Evolutionary conservation across 2,113 vertebrate genomes (phyloP).

Genomic region (Aptenodytes forsteri): DNA sequence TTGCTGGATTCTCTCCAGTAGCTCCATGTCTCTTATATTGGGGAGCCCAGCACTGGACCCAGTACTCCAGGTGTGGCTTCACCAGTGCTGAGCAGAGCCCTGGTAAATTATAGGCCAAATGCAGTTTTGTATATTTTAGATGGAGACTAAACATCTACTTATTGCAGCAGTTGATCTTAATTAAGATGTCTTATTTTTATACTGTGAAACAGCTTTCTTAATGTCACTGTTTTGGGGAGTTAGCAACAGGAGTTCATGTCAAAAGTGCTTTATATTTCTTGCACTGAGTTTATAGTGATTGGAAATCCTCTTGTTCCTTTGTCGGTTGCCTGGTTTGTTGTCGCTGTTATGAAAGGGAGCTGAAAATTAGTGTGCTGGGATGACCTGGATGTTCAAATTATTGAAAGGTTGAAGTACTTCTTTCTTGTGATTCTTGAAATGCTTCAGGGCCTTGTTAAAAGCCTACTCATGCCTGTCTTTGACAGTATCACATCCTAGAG

Average conservation of each 20-base stretch:
- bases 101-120: neutral
- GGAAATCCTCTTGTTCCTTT: neutral
- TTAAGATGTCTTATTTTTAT: neutral
- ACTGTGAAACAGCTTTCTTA: neutral
- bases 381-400: neutral
- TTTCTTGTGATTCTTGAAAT: neutral
- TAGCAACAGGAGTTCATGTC: neutral
- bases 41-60: neutral
- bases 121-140: neutral
- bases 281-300: rapidly evolving
- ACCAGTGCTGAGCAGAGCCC: neutral
- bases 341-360: neutral
- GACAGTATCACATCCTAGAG: neutral
- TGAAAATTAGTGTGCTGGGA: neutral
- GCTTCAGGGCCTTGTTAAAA: neutral
- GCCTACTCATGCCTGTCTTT: neutral
- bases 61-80: neutral
- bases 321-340: neutral
- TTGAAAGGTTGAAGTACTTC: neutral
- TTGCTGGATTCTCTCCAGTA: neutral
- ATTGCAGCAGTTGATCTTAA: neutral
- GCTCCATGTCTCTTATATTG: neutral
- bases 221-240: neutral
- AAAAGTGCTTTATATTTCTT: neutral
- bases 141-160: neutral